Percentiles rank a stretch among this genome's conserved stretches.
phyloP scores from a whole-genome alignment of 2,888 invertebrate species.

The Meliscaeva auricollis region DNA sequence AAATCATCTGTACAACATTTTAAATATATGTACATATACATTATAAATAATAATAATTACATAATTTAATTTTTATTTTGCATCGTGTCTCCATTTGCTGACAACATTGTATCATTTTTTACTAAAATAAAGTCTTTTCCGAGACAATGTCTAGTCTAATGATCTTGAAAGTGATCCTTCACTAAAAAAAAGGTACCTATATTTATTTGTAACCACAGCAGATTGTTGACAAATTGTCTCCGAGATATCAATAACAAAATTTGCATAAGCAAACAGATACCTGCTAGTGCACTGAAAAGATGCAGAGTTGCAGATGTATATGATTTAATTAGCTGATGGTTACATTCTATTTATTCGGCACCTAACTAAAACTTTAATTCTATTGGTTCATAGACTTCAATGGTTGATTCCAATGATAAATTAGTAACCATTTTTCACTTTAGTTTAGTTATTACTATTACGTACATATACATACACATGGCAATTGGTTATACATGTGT shows the following conservation, averaged over 20 bases:
- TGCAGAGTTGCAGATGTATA: constrained; percentile 1
- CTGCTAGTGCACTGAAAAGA: background rate
- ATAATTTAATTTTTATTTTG: background rate
- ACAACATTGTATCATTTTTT: too few relatives aligned
- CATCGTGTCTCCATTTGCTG: background rate
- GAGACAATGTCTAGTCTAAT: constrained; percentile 28
- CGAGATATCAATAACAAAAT: constrained; percentile 38
- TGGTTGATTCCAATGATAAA: constrained; percentile 52
- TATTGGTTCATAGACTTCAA: constrained; percentile 65
- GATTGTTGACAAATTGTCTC: constrained; percentile 56
- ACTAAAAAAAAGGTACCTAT: background rate
- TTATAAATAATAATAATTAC: background rate
- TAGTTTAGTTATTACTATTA: constrained; percentile 35
- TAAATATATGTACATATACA: too few relatives aligned
- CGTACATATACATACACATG: constrained; percentile 5
- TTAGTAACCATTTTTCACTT: constrained; percentile 63
- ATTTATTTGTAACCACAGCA: constrained; percentile 5
- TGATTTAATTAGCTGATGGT: constrained; percentile 14
- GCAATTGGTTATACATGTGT: constrained; percentile 31
- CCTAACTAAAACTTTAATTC: constrained; percentile 39
- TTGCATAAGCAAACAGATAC: constrained; percentile 12
- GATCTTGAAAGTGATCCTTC: constrained; percentile 43
- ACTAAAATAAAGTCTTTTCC: background rate
- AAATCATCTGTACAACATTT: too few relatives aligned
- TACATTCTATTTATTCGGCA: background rate